Conservation (phyloP, 2,797 vertebrate genomes). For the Pogoniulus pusillus region DNA sequence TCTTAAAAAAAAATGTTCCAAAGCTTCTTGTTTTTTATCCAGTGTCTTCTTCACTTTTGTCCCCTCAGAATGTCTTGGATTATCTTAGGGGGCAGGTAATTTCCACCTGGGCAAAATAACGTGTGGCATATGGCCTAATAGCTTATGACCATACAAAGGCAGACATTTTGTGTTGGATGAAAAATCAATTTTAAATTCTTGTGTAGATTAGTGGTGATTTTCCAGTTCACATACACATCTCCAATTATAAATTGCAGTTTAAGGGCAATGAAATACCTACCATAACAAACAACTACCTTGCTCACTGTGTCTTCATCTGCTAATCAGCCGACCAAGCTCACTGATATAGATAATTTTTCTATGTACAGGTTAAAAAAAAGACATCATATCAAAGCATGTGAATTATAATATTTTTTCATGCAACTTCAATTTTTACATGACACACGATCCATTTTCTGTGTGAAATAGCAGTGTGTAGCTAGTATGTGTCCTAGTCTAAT, state of each 20-base stretch:
- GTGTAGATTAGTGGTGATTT: conserved; percentile 15
- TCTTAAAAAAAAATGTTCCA: neutral
- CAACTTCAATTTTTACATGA: neutral
- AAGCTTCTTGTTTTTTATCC: neutral
- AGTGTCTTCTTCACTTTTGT: neutral
- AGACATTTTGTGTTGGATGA: neutral
- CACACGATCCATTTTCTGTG: neutral
- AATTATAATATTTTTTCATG: neutral
- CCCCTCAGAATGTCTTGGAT: neutral
- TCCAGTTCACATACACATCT: neutral
- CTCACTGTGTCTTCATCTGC: neutral
- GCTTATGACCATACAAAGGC: neutral
- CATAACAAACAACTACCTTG: neutral
- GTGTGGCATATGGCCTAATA: conserved; percentile 21
- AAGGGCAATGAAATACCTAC: neutral
- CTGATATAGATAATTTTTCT: neutral
- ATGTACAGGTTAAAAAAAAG: neutral
- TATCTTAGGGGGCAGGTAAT: neutral
- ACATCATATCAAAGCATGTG: neutral
- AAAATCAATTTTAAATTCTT: conserved; percentile 26
- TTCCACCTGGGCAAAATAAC: conserved; percentile 28
- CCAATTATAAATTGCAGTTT: neutral
- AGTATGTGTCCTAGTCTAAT: neutral
- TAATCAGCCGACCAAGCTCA: neutral
- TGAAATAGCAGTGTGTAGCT: neutral